A percentile compares a stretch with the other conserved stretches of the same genome.
Evolutionary conservation across 2,797 vertebrate species (phyloP).

Genomic region (Oreochromis grahami): DNA sequence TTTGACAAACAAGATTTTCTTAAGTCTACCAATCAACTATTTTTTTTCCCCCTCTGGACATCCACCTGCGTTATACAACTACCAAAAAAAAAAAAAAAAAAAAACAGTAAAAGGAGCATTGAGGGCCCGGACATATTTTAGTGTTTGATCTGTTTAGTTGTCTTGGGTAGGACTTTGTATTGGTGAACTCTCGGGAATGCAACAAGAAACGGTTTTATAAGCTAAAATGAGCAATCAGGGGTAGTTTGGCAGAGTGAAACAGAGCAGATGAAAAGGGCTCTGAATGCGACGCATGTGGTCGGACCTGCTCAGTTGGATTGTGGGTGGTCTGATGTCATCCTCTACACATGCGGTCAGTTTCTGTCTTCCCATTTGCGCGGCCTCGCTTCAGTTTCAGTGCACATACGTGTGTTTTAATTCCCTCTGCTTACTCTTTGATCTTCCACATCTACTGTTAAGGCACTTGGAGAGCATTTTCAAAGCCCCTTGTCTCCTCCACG

Average conservation of each 20-base stretch:
- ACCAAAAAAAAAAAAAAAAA: not conserved
- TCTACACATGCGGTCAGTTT: slow-evolving; percentile 56
- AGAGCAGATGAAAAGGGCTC: not conserved
- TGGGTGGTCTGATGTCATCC: slow-evolving; percentile 71
- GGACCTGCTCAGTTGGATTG: slow-evolving; percentile 67
- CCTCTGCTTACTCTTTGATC: slow-evolving; percentile 44
- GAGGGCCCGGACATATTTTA: not conserved
- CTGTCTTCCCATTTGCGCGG: slow-evolving; percentile 34
- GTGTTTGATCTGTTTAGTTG: not conserved
- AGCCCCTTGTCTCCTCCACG: not conserved
- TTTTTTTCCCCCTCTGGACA: not conserved
- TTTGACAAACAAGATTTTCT: slow-evolving; percentile 19
- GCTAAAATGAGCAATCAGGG: not conserved
- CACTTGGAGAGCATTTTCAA: slow-evolving; percentile 7
- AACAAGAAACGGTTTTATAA: not conserved
- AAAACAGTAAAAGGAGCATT: not conserved
- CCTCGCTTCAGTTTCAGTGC: slow-evolving; percentile 55
- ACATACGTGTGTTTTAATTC: slow-evolving; percentile 7
- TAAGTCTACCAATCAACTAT: not conserved
- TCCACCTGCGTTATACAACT: not conserved
- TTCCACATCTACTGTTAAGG: slow-evolving; percentile 11
- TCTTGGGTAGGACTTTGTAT: not conserved
- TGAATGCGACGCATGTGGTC: slow-evolving; percentile 54
- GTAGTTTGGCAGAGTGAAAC: not conserved
- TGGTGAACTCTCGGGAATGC: not conserved